These are phyloP conservation scores for Metopolophium dirhodum DNA, from an alignment of 1,140 invertebrate genomes.

Conservation along the genomic window DNA sequence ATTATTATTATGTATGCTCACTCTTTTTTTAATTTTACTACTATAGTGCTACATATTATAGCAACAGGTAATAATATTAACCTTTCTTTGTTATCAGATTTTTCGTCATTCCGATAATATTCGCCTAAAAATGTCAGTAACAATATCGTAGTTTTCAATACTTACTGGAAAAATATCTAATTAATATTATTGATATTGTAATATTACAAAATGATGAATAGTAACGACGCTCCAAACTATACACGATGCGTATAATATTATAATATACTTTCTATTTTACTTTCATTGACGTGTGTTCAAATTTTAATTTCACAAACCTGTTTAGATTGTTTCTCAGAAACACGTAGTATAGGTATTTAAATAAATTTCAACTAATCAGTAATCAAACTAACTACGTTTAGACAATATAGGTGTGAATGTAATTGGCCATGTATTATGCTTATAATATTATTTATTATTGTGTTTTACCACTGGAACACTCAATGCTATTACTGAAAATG, in stretches of 20 bases:
- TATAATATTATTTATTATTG: too few species aligned
- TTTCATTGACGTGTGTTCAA: slow-evolving; percentile 18
- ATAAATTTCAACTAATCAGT: not conserved
- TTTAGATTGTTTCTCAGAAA: not conserved
- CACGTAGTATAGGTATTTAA: not conserved
- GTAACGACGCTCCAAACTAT: not conserved
- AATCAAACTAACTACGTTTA: not conserved
- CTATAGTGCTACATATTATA: not conserved
- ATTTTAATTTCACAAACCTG: slow-evolving; percentile 20
- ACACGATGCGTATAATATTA: not conserved
- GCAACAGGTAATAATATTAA: not conserved
- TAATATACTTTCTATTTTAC: slow-evolving; percentile 25
- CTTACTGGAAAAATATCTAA: not conserved
- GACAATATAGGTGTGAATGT: too few species aligned
- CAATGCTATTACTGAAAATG: too few species aligned
- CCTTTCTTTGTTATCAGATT: not conserved
- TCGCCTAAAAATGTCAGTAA: not conserved
- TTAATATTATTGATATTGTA: not conserved
- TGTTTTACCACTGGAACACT: too few species aligned
- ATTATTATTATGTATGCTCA: not conserved
- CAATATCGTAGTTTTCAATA: not conserved
- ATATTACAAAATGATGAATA: not conserved
- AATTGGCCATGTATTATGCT: too few species aligned
- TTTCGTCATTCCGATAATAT: not conserved
- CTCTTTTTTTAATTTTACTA: not conserved